phyloP scores from a whole-genome alignment of 1,140 invertebrate genomes.

The Ooceraea biroi region DNA sequence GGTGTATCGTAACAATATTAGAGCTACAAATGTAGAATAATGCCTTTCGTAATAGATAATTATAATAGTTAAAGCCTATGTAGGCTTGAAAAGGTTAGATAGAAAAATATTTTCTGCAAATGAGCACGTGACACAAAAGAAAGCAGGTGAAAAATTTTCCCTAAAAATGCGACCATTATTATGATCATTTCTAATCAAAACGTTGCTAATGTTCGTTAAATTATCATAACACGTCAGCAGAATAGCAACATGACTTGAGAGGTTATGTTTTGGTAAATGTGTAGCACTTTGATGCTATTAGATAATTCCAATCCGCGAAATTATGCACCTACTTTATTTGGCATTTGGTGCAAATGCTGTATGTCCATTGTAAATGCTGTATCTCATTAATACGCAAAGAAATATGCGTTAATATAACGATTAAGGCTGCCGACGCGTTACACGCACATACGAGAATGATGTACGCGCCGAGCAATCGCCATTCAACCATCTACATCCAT shows the following conservation, averaged over 20 bases:
- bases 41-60: too few relatives aligned
- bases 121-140: conserved; percentile 29
- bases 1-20: too few relatives aligned
- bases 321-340: conserved; percentile 76
- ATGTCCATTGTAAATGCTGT: conserved; percentile 73
- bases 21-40: too few relatives aligned
- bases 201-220: neutral
- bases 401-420: conserved; percentile 60
- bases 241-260: neutral
- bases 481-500: conserved; percentile 17
- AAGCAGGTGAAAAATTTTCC: neutral
- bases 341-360: conserved; percentile 73
- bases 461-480: neutral
- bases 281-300: neutral
- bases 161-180: neutral
- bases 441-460: conserved; percentile 32
- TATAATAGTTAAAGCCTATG: too few relatives aligned
- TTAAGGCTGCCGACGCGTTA: conserved; percentile 18
- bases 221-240: neutral
- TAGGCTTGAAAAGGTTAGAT: too few relatives aligned
- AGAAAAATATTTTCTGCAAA: neutral
- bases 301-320: neutral
- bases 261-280: conserved; percentile 64
- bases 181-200: conserved; percentile 6
- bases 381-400: conserved; percentile 54